Evolutionary conservation across 2,113 vertebrate species (phyloP).

Genomic region (Erythrocercus mccallii): DNA sequence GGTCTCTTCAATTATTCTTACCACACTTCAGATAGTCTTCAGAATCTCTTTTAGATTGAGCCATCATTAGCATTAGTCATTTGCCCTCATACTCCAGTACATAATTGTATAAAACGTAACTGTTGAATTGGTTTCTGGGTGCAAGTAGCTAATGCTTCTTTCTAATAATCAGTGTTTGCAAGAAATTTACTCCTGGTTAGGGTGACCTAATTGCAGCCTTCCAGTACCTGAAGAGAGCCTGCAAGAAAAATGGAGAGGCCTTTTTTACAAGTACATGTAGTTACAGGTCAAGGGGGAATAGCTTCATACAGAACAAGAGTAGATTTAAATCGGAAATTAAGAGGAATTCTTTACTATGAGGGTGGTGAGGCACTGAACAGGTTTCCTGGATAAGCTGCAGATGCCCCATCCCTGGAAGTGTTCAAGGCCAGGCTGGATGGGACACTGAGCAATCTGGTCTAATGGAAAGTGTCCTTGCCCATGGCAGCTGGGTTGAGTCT

Average conservation of each 20-base stretch:
- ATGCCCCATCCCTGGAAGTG: background rate
- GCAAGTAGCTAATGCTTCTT: background rate
- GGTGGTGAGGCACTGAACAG: background rate
- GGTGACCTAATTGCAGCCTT: background rate
- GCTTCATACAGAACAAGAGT: background rate
- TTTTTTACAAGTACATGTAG: background rate
- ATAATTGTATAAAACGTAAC: background rate
- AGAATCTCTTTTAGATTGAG: background rate
- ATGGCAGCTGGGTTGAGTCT: background rate
- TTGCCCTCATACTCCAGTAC: background rate
- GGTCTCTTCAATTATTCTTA: background rate
- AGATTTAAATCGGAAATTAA: background rate
- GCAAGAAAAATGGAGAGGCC: background rate
- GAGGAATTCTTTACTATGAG: background rate
- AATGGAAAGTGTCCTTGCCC: background rate
- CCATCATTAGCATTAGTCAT: background rate
- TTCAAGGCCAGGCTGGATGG: background rate
- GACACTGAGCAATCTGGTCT: background rate
- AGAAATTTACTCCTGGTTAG: background rate
- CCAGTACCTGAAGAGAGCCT: background rate
- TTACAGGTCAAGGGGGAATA: background rate
- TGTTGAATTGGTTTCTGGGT: background rate
- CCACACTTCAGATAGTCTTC: background rate
- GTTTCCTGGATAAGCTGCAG: background rate
- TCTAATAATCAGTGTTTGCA: background rate